Evolutionary conservation across 2,888 invertebrate species (phyloP), one percentile per base, ranked within the genome.

Genomic region (Fissipunctia ypsillon): DNA sequence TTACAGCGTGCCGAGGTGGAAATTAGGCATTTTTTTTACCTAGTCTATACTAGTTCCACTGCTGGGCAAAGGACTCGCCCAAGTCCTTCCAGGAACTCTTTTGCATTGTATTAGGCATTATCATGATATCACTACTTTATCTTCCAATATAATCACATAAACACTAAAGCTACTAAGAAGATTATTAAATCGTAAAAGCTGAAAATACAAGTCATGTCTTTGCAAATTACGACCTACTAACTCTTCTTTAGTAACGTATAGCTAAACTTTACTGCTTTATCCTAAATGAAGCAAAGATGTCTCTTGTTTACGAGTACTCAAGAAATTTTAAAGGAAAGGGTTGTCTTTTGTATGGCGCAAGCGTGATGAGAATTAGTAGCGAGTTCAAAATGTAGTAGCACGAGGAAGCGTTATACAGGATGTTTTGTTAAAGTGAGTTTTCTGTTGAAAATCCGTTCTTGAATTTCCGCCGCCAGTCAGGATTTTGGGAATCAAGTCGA

Each of bases 291-390:
- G 56, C 69, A 35, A 56, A 54, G 65, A 76, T 52, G 50, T 63
- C 38, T 16, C 60, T 70, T 84, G 61, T 81, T 81, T 72, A 76
- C 67, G 66, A 66, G 66, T 50, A 59, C 69, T 80, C 22, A 41
- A 68, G 64, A 63, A 57, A 57, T 68, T 84, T 54, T 69, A 19
- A 22, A 69, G 48, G n/a, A n/a, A 72, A 52, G 56, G 60, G 54
- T 61, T 35, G 16, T 12, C 57, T 70, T 60, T 69, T 69, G 66
- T 75, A 69, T 25, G 12, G 14, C 14, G 50, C 7, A 14, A 41
- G 50, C 45, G 43, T 71, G 57, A 48, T 48, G 48, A 50, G 60
- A 76, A 48, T 67, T 52, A 25, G 9, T 41, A 63, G 9, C 9
- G n/a, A n/a, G 45, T 25, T 41, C 14, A 41, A 69, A 69, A 56